phyloP scores from a whole-genome alignment of 2,888 invertebrate genomes.

The Acleris emargana region DNA sequence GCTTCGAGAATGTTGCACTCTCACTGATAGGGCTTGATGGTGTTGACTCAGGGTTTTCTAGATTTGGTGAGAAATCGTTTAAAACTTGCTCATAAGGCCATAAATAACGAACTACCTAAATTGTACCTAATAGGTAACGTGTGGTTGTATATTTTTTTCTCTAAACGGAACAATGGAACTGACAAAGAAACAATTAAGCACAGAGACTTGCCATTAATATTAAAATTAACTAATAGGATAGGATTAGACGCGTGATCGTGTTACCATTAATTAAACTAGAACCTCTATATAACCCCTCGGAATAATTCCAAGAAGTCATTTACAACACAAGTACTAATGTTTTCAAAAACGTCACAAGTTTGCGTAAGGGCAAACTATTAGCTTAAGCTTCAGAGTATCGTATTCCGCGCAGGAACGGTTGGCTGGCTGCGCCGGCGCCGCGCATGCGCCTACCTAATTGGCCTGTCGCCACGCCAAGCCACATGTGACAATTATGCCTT shows the following conservation, averaged over 20 bases:
- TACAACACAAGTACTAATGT: not conserved
- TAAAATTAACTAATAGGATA: too few species aligned
- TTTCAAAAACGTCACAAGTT: constrained; percentile 44
- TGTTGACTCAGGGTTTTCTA: not conserved
- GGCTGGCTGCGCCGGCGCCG: constrained; percentile 46
- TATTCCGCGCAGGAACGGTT: constrained; percentile 58
- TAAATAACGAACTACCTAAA: too few species aligned
- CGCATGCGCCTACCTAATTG: constrained; percentile 73
- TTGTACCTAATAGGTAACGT: too few species aligned
- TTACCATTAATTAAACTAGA: not conserved
- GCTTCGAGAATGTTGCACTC: constrained; percentile 23
- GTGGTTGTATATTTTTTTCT: too few species aligned
- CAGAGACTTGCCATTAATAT: too few species aligned
- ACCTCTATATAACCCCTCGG: not conserved
- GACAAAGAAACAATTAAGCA: too few species aligned
- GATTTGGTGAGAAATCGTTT: too few species aligned
- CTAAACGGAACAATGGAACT: too few species aligned
- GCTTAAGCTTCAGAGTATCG: constrained; percentile 47
- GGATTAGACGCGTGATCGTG: too few species aligned
- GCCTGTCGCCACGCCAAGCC: constrained; percentile 74
- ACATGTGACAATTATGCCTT: constrained; percentile 82
- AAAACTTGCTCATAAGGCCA: too few species aligned
- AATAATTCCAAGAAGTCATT: constrained; percentile 3
- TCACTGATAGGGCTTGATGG: not conserved
- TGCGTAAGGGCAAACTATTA: constrained; percentile 42